These are phyloP conservation scores for Rhagium mordax DNA, from an alignment of 2,888 invertebrate genomes.

Conservation along the genomic window DNA sequence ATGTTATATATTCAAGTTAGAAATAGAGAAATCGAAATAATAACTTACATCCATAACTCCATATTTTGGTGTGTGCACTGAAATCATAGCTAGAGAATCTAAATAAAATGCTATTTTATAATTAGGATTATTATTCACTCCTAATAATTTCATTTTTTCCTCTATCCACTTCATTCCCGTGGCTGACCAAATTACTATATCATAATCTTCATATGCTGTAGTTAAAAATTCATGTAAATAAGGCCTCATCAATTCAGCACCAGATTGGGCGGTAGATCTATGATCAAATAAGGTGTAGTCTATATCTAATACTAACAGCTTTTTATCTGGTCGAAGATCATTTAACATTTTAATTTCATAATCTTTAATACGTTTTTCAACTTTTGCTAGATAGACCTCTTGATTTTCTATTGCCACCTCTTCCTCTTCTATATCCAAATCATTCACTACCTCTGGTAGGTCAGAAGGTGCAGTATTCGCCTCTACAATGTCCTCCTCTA, in stretches of 20 bases:
- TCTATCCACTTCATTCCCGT: slow-evolving; percentile 99
- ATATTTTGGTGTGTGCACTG: slow-evolving; percentile 90
- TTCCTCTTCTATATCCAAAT: slow-evolving; percentile 92
- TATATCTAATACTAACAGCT: slow-evolving; percentile 93
- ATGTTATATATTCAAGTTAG: too few species aligned
- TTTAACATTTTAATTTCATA: slow-evolving; percentile 88
- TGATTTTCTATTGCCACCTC: slow-evolving; percentile 80
- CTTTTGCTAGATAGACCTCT: slow-evolving; percentile 83
- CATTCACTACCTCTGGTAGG: slow-evolving; percentile 90
- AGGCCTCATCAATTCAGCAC: slow-evolving; percentile 92
- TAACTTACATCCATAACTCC: slow-evolving; percentile 89
- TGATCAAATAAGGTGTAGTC: slow-evolving; percentile 98
- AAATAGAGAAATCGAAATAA: too few species aligned
- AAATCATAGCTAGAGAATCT: slow-evolving; percentile 95
- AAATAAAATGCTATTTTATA: slow-evolving; percentile 95
- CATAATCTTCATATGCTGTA: slow-evolving; percentile 90
- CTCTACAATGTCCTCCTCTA: slow-evolving; percentile 92
- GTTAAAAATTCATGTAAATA: slow-evolving; percentile 95
- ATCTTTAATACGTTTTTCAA: slow-evolving; percentile 86
- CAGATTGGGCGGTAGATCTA: slow-evolving; percentile 91
- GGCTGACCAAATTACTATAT: slow-evolving; percentile 98
- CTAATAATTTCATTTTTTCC: slow-evolving; percentile 95
- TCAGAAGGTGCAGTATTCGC: slow-evolving; percentile 86
- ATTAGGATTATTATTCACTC: slow-evolving; percentile 85
- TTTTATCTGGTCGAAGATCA: slow-evolving; percentile 88